Evolutionary conservation across 2,888 invertebrate species (phyloP).

Genomic region (Peribatodes rhomboidaria): DNA sequence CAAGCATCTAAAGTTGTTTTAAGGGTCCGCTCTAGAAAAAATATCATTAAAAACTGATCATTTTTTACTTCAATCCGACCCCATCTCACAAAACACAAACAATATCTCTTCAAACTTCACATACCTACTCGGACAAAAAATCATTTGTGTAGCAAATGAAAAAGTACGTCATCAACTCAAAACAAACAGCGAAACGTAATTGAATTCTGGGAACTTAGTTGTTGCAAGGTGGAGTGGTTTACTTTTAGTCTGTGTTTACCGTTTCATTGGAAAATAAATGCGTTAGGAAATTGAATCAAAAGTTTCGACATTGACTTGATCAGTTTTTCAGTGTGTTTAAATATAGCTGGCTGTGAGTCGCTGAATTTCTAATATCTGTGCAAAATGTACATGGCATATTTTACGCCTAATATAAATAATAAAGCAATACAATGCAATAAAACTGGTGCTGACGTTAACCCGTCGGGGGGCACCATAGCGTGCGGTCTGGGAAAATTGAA

Average conservation of each 20-base stretch:
- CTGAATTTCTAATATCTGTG: no score
- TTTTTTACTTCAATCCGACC: background rate
- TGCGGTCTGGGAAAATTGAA: no score
- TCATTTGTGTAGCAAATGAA: slow-evolving; percentile 7
- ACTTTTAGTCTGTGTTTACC: slow-evolving; percentile 24
- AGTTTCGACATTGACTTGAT: slow-evolving; percentile 7
- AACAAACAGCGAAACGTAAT: slow-evolving; percentile 27
- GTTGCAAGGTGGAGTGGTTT: slow-evolving; percentile 24
- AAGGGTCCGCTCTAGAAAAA: no score
- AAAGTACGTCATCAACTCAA: slow-evolving; percentile 19
- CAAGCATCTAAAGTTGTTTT: no score
- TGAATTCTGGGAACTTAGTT: slow-evolving; percentile 33
- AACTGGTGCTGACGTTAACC: no score
- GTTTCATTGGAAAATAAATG: slow-evolving; percentile 24
- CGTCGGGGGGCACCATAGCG: no score
- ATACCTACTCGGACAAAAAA: slow-evolving; percentile 11
- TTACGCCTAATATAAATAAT: no score
- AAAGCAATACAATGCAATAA: no score
- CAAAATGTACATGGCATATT: no score
- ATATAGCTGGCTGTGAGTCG: no score
- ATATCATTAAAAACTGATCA: no score
- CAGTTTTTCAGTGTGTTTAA: background rate
- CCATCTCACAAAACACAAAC: background rate
- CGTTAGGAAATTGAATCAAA: slow-evolving; percentile 21
- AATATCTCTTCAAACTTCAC: background rate